Evolutionary conservation across 2,888 invertebrate genomes (phyloP).

Genomic region (Epinotia nisella): DNA sequence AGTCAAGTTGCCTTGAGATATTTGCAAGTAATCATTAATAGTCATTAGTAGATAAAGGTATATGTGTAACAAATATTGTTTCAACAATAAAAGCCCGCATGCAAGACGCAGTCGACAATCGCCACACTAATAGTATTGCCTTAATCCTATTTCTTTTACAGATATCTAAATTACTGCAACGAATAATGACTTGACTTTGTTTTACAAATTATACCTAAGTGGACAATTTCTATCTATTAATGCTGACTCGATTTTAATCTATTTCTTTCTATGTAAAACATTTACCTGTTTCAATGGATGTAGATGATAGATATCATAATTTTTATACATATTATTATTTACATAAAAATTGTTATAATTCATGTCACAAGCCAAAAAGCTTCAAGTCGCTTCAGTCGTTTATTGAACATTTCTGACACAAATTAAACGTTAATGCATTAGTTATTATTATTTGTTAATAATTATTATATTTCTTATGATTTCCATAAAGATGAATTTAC

Average conservation of each 20-base stretch:
- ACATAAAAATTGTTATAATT: slow-evolving; percentile 41
- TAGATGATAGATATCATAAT: slow-evolving; percentile 39
- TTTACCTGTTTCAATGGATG: slow-evolving; percentile 43
- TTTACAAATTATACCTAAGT: slow-evolving; percentile 55
- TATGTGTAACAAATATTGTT: not conserved
- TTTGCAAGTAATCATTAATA: not conserved
- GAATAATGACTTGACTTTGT: slow-evolving; percentile 25
- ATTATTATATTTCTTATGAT: slow-evolving; percentile 29
- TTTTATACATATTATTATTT: slow-evolving; percentile 42
- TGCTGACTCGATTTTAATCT: slow-evolving; percentile 26
- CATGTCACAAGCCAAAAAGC: slow-evolving; percentile 57
- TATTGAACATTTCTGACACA: slow-evolving; percentile 36
- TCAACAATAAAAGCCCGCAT: slow-evolving; percentile 47
- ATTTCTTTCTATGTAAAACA: slow-evolving; percentile 35
- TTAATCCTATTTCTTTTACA: slow-evolving; percentile 58
- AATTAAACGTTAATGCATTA: slow-evolving; percentile 28
- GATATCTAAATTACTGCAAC: slow-evolving; percentile 52
- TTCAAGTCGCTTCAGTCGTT: slow-evolving; percentile 54
- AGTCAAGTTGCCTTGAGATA: not conserved
- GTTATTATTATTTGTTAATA: slow-evolving; percentile 22
- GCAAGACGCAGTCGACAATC: slow-evolving; percentile 51
- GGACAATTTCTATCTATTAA: slow-evolving; percentile 50
- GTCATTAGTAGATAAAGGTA: not conserved
- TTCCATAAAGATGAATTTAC: slow-evolving; percentile 40
- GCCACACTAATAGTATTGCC: slow-evolving; percentile 55